Evolutionary conservation across 2,797 vertebrate species (phyloP), one percentile per base, ranked within the genome.

Genomic region (Sebastes cheni): DNA sequence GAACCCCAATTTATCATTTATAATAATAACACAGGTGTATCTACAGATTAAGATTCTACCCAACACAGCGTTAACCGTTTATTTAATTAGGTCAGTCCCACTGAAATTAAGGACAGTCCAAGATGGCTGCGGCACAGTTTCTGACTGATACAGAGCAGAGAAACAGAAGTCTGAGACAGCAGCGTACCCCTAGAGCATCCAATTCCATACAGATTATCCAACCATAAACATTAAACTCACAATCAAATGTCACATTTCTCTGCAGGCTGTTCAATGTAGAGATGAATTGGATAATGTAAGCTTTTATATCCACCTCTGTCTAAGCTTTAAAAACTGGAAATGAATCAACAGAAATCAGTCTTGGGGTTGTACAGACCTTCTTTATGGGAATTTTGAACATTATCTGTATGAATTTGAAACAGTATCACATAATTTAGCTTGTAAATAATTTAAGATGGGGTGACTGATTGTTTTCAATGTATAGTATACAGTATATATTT

Each of bases 41-140:
- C 42, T 64, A 8, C 18, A 23, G 25, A 66, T 36, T 66, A 18
- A 5, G 5, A 70, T 30, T 23, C 14, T 71, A 18, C 52, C 5
- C 12, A 27, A n/a, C 42, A 62, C 25, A 61, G n/a, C 16, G 25
- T 32, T 62, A 36, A 64, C 29, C 27, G 5, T 69, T 69, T 65
- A 39, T 65, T 78, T 59, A 69, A 74, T 78, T 29, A 74, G 81
- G 75, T 74, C 75, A 65, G 29, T 34, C 62, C 62, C 62, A 12
- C 16, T 68, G 46, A 82, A 29, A 77, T 56, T 32, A 77, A 30
- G 23, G 29, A 29, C 50, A 58, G 58, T 46, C 50, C 34, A 64
- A 61, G 46, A 77, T 25, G 9, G 10, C 42, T 67, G 56, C 4
- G 2, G 20, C 27, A 69, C 52, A 58, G 39, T 66, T 59, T 52